Evolutionary conservation across 1,140 invertebrate genomes (phyloP), one percentile per base, ranked within the genome.

Genomic region (Leptonema lineaticorne): DNA sequence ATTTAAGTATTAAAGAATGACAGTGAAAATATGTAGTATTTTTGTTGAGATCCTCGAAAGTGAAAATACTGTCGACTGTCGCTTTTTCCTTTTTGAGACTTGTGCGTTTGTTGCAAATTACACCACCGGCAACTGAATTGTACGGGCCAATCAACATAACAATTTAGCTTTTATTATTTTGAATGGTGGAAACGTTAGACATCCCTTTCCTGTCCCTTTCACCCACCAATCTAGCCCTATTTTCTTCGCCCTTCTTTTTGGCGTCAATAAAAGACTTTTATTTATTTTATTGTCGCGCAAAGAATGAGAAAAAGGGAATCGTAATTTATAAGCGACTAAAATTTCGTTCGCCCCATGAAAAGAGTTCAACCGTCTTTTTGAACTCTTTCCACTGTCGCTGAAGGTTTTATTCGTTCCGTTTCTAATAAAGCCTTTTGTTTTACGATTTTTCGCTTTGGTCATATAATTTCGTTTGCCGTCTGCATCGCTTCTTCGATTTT

Each of bases 261-360:
- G 18, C 14, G 62, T 16, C 50, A 69, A 71, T 69, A 69, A 71
- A 71, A 56, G 65, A 37, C 57, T 62, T 71, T 71, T 66, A 69
- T 71, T 71, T 69, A 64, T 69, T 68, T 71, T 68, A 68, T 67
- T 69, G 70, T 71, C 70, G 66, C 70, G 67, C 63, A 65, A 67
- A 68, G 69, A 66, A 71, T 64, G 69, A 68, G 69, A 71, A 68
- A 71, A 71, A 68, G 70, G 70, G 67, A 71, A 71, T 71, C 70
- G 70, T 71, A 68, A 71, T 71, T 71, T 71, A 71, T 71, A 71
- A 71, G 64, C 62, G 50, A 65, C 69, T 71, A 71, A 71, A 71
- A 68, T 70, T 70, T 67, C 56, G 69, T 60, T 24, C 33, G 53
- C 59, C 57, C 24, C 7, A 33, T 18, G 53, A n/a, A n/a, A n/a